phyloP scores from a whole-genome alignment of 2,888 invertebrate genomes.

The Melitaea athalia region DNA sequence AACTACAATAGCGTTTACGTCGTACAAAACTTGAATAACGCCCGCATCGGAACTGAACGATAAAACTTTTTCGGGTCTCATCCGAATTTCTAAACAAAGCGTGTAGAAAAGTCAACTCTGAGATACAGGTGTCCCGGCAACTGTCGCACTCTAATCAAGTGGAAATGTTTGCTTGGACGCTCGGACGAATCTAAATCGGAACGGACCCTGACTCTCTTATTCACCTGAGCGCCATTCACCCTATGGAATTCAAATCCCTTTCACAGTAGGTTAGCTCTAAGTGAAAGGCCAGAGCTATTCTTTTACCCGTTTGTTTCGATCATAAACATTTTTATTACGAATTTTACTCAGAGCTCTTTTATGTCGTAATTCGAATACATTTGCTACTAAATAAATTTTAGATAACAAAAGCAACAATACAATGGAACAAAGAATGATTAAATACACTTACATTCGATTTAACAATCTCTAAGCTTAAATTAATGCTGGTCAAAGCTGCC shows the following conservation, averaged over 20 bases:
- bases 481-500: slow-evolving; percentile 69
- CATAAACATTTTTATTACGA: slow-evolving; percentile 41
- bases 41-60: slow-evolving; percentile 66
- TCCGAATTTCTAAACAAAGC: slow-evolving; percentile 65
- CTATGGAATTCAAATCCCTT: slow-evolving; percentile 40
- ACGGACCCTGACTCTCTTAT: slow-evolving; percentile 37
- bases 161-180: slow-evolving; percentile 74
- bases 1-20: slow-evolving; percentile 48
- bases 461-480: slow-evolving; percentile 68
- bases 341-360: slow-evolving; percentile 8
- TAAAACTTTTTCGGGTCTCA: slow-evolving; percentile 68
- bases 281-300: slow-evolving; percentile 56
- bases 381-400: slow-evolving; percentile 23
- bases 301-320: slow-evolving; percentile 52
- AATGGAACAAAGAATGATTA: slow-evolving; percentile 56
- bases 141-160: slow-evolving; percentile 76
- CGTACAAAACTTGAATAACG: slow-evolving; percentile 60
- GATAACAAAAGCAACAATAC: slow-evolving; percentile 47
- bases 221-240: slow-evolving; percentile 43
- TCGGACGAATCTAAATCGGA: slow-evolving; percentile 52
- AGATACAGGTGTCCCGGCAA: slow-evolving; percentile 71
- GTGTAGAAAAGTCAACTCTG: slow-evolving; percentile 64
- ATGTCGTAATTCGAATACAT: slow-evolving; percentile 1
- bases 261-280: slow-evolving; percentile 48
- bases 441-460: slow-evolving; percentile 67